These are phyloP conservation scores for Acanthiza pusilla DNA, from an alignment of 2,797 vertebrate species.

Conservation along the genomic window DNA sequence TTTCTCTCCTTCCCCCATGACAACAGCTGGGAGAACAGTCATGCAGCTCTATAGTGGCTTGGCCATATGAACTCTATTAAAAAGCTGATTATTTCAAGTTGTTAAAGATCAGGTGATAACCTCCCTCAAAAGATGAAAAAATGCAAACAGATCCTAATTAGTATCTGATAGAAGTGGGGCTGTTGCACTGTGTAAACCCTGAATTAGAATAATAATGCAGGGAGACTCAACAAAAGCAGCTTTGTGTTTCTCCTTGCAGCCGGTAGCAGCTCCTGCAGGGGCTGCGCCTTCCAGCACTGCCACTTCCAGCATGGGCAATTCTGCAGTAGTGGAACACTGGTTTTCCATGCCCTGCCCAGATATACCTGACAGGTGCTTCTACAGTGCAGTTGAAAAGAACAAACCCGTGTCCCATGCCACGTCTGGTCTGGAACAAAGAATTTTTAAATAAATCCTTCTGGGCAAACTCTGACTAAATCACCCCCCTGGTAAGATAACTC, in stretches of 20 bases:
- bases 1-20: not conserved
- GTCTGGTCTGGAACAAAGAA: not conserved
- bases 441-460: not conserved
- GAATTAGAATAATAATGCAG: not conserved
- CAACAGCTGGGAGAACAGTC: not conserved
- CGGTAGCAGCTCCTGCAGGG: not conserved
- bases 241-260: not conserved
- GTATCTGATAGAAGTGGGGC: not conserved
- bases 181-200: not conserved
- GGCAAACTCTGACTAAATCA: not conserved
- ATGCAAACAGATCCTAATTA: not conserved
- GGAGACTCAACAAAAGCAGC: not conserved
- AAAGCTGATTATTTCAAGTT: slow-evolving; percentile 2
- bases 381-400: accelerated
- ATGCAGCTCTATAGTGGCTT: not conserved
- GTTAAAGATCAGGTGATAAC: not conserved
- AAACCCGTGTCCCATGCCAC: accelerated
- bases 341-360: not conserved
- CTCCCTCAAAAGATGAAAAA: not conserved
- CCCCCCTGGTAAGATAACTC: not conserved
- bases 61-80: not conserved
- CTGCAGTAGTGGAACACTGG: accelerated
- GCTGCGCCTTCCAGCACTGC: not conserved
- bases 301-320: accelerated
- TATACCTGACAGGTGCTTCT: not conserved